Evolutionary conservation across 1,140 invertebrate species (phyloP).

Genomic region (Trichogramma pretiosum): DNA sequence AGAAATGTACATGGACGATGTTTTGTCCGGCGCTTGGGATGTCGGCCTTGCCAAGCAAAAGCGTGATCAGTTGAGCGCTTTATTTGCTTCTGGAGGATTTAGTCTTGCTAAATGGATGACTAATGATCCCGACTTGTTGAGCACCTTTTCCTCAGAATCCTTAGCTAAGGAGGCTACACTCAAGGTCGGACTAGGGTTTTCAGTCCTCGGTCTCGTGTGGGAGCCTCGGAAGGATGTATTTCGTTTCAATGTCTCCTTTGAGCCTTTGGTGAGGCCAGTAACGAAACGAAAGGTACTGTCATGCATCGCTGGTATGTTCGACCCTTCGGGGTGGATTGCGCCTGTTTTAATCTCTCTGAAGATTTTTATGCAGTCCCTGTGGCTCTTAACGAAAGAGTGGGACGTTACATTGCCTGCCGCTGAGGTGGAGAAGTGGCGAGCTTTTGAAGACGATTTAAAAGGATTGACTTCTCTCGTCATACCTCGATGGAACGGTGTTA

Average conservation of each 20-base stretch:
- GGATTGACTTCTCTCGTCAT: background rate
- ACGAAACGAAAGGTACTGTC: conserved; percentile 31
- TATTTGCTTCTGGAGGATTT: conserved; percentile 30
- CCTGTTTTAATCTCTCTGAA: background rate
- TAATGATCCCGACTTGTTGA: conserved; percentile 22
- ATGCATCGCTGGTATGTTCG: too few relatives aligned
- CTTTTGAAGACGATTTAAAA: background rate
- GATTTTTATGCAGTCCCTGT: too few relatives aligned
- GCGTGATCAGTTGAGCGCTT: conserved; percentile 9
- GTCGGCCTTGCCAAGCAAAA: too few relatives aligned
- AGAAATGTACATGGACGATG: too few relatives aligned
- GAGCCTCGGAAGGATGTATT: conserved; percentile 24
- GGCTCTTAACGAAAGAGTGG: background rate
- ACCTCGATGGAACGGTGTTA: background rate
- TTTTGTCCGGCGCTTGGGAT: too few relatives aligned
- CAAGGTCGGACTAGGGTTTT: too few relatives aligned
- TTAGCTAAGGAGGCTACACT: too few relatives aligned
- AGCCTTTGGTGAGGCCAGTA: background rate
- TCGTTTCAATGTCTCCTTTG: conserved; percentile 10
- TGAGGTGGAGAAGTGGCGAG: too few relatives aligned
- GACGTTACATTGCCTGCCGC: background rate
- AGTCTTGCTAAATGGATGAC: conserved; percentile 37
- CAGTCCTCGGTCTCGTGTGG: conserved; percentile 32
- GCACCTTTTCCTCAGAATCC: conserved; percentile 17
- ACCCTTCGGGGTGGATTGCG: background rate